Evolutionary conservation across 2,888 invertebrate genomes (phyloP), one percentile per base, ranked within the genome.

Genomic region (Conomelus anceps): DNA sequence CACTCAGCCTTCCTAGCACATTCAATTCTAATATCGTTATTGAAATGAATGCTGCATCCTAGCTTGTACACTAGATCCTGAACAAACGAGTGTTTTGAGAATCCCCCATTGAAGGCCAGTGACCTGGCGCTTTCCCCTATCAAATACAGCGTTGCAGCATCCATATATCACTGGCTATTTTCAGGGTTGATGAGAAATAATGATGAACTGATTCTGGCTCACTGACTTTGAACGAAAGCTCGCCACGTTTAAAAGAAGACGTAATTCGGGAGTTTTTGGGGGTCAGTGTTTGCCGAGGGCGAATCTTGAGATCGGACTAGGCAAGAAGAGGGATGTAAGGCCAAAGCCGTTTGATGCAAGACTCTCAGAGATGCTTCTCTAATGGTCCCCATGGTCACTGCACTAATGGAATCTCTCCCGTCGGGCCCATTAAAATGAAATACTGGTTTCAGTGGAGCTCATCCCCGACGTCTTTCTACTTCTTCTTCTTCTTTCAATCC

Each of bases 391-490:
- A 89, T 90, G 90, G 90, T 90, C 90, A 90, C 90, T 89, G 29
- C 88, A 41, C 90, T 90, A 90, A 90, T 90, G 90, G 90, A 90
- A 90, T 89, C 90, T 88, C 88, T 90, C 90, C 90, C 90, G 63
- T 22, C 87, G 88, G 90, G 41, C 85, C 87, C 90, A 90, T 90
- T 90, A 90, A 90, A 90, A 90, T 90, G 90, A 90, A 90, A 90
- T 90, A 90, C 90, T 86, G 88, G 85, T 88, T 88, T 88, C 85
- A 22, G 23, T 29, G 22, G 84, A 85, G 29, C 26, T 84, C 85
- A 88, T 85, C 26, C 85, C 85, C 85, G 84, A 6, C 86, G 6
- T 86, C 86, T 86, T 63, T 23, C 22, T 86, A 23, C 26, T 86
- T 26, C 86, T n/a, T 1, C 0, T 86, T 86, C 86, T 86, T 85